Percentiles rank a stretch among this genome's conserved stretches.
These are phyloP conservation scores for Psittacara wagleri DNA, from an alignment of 2,113 vertebrate genomes.

Conservation along the genomic window DNA sequence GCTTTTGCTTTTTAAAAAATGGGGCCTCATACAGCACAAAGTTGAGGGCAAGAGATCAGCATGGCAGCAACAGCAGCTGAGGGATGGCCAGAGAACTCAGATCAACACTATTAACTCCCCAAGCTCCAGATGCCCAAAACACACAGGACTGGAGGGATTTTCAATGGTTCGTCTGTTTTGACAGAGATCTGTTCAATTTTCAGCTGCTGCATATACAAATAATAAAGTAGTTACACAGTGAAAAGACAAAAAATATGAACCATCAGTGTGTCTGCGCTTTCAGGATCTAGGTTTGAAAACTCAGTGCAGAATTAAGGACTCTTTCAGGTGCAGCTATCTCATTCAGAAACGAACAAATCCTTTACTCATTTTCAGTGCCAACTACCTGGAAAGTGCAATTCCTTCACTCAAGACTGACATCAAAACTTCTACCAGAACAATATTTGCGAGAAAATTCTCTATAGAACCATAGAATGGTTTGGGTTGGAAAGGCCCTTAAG, in stretches of 20 bases:
- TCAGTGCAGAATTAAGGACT: neutral
- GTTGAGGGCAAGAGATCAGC: constrained; percentile 10
- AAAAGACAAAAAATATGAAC: neutral
- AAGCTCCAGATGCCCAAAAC: neutral
- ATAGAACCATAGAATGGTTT: neutral
- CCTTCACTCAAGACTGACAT: neutral
- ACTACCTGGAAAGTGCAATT: neutral
- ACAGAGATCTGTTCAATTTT: neutral
- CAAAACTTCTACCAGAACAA: neutral
- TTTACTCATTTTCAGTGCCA: neutral
- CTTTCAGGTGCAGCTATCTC: neutral
- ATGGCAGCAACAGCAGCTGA: neutral
- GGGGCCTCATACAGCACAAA: neutral
- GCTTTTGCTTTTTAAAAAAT: constrained; percentile 52
- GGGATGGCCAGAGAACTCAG: neutral
- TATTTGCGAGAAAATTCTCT: neutral
- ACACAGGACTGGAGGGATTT: neutral
- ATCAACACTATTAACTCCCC: neutral
- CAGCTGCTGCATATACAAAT: neutral
- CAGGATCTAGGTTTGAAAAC: neutral
- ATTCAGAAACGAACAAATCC: neutral
- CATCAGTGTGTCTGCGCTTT: neutral
- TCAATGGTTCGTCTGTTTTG: neutral
- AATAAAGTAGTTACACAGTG: neutral
- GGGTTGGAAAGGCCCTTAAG: neutral